Conservation (phyloP, 2,797 vertebrate genomes). For the Sebastes cheni region DNA sequence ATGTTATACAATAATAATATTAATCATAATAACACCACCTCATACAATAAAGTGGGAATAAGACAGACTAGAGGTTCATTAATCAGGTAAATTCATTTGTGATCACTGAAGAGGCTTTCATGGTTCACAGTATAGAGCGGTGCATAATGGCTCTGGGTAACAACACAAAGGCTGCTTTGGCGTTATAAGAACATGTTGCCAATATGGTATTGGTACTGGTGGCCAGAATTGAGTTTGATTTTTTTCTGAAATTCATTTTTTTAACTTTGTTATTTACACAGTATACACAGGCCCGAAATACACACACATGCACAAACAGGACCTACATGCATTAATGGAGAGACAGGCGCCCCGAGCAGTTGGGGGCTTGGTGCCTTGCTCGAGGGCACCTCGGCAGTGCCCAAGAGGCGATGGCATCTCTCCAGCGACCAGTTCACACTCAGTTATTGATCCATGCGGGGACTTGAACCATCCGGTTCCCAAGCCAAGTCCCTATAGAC, state of each 20-base stretch:
- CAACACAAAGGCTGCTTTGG: slow-evolving; percentile 57
- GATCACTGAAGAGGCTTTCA: slow-evolving; percentile 35
- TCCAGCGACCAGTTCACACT: too few relatives aligned
- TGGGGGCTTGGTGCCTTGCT: fast-evolving
- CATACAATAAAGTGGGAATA: not conserved
- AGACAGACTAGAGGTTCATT: not conserved
- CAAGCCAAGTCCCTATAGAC: too few relatives aligned
- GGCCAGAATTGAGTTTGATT: slow-evolving; percentile 7
- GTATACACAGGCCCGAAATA: too few relatives aligned
- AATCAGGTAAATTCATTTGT: not conserved
- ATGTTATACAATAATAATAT: not conserved
- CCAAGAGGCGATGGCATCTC: too few relatives aligned
- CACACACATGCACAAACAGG: too few relatives aligned
- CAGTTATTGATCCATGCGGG: too few relatives aligned
- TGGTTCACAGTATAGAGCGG: slow-evolving; percentile 70
- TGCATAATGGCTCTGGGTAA: slow-evolving; percentile 64
- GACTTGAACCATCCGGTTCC: too few relatives aligned
- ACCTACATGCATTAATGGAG: too few relatives aligned
- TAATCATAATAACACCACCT: not conserved
- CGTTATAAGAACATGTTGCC: slow-evolving; percentile 12
- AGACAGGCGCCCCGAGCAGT: fast-evolving
- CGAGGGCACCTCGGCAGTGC: too few relatives aligned
- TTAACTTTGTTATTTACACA: too few relatives aligned
- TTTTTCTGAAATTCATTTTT: not conserved
- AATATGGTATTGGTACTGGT: not conserved